phyloP scores from a whole-genome alignment of 1,140 invertebrate species.

The Zaprionus capensis region DNA sequence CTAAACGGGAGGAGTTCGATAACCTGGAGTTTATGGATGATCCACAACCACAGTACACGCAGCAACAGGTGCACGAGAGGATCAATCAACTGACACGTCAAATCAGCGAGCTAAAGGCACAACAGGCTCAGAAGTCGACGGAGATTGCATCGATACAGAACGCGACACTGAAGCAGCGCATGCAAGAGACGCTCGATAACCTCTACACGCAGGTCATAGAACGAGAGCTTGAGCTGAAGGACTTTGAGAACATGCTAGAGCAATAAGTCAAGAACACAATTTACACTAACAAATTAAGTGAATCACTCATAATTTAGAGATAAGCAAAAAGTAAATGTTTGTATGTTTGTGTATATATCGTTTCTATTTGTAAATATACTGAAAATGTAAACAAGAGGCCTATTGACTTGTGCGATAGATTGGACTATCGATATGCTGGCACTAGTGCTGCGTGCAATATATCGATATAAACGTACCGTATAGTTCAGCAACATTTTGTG shows the following conservation, averaged over 20 bases:
- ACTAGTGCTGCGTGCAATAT: conserved; percentile 13
- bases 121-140: conserved; percentile 90
- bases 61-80: conserved; percentile 85
- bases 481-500: conserved; percentile 52
- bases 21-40: conserved; percentile 71
- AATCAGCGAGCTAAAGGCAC: conserved; percentile 89
- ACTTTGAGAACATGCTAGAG: conserved; percentile 78
- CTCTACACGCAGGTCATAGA: conserved; percentile 91
- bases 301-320: neutral
- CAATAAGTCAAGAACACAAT: neutral
- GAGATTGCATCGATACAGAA: conserved; percentile 95
- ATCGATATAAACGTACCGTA: conserved; percentile 36
- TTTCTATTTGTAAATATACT: conserved; percentile 8
- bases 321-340: neutral
- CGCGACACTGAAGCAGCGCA: conserved; percentile 90
- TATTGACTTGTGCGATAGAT: neutral
- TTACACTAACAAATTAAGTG: neutral
- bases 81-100: conserved; percentile 88
- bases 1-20: conserved; percentile 72
- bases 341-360: neutral
- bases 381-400: conserved; percentile 1
- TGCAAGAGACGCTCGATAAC: conserved; percentile 92
- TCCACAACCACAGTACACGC: conserved; percentile 59
- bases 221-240: conserved; percentile 89
- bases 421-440: neutral